Percentiles rank a stretch among this genome's conserved stretches.
phyloP scores from a whole-genome alignment of 2,113 vertebrate species.

The Sigmodon hispidus region DNA sequence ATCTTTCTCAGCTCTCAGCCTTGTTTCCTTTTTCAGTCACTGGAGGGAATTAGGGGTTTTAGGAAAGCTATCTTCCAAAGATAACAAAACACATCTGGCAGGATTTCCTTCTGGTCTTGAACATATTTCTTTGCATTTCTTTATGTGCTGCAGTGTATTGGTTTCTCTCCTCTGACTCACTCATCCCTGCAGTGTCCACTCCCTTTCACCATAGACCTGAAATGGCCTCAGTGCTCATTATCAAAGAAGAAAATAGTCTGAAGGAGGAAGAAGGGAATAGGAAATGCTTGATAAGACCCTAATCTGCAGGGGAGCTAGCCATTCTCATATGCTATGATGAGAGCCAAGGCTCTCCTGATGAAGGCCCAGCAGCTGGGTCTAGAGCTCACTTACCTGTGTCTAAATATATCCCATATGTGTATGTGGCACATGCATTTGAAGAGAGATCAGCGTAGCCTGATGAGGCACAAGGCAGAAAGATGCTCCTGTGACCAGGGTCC shows the following conservation, averaged over 20 bases:
- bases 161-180: not conserved
- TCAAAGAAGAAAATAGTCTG: not conserved
- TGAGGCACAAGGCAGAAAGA: not conserved
- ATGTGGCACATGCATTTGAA: not conserved
- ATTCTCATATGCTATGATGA: not conserved
- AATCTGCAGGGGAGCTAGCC: not conserved
- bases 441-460: not conserved
- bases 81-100: not conserved
- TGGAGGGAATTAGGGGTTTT: not conserved
- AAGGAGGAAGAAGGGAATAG: not conserved
- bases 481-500: not conserved
- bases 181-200: not conserved
- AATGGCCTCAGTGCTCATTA: not conserved
- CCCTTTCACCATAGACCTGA: too few species aligned
- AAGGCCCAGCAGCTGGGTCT: not conserved
- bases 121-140: not conserved
- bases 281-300: not conserved
- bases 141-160: not conserved
- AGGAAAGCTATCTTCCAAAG: not conserved
- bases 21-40: not conserved
- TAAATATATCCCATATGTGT: too few species aligned
- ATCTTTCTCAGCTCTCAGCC: not conserved
- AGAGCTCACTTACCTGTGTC: not conserved
- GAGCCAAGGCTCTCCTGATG: not conserved
- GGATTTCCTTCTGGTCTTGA: conserved; percentile 28